A percentile compares a stretch with the other conserved stretches of the same genome.
Conservation (phyloP, 2,113 vertebrate species). For the Lonchura striata region DNA sequence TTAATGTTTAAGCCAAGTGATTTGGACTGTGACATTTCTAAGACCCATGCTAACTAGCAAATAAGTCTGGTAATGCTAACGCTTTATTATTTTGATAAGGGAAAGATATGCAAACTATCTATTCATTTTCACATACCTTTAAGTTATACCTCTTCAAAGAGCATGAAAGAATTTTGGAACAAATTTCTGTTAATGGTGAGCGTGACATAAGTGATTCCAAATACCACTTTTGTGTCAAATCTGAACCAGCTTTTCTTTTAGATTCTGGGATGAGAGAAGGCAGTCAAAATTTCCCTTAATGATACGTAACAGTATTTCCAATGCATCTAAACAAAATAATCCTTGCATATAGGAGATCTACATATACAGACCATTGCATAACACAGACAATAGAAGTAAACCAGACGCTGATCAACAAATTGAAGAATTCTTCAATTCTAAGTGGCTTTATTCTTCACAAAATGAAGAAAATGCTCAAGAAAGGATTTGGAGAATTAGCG, state of each 20-base stretch:
- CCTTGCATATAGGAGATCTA: neutral
- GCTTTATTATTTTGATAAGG: neutral
- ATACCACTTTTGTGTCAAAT: neutral
- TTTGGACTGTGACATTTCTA: neutral
- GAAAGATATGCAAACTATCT: neutral
- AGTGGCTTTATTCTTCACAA: neutral
- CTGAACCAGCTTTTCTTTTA: neutral
- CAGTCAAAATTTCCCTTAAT: neutral
- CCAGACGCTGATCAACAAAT: neutral
- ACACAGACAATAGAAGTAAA: neutral
- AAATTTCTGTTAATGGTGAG: neutral
- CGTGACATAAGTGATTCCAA: neutral
- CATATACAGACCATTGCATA: neutral
- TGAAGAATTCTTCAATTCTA: neutral
- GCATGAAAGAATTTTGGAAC: neutral
- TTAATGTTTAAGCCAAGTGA: neutral
- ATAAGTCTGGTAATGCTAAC: neutral
- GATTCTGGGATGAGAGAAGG: neutral
- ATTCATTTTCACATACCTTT: neutral
- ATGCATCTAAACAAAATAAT: neutral
- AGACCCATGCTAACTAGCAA: neutral
- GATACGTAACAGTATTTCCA: neutral
- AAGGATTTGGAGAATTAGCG: neutral
- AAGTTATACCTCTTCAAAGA: neutral
- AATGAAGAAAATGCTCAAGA: slow-evolving; percentile 8